A percentile compares a stretch with the other conserved stretches of the same genome.
Evolutionary conservation across 1,140 invertebrate genomes (phyloP).

Genomic region (Cheumatopsyche charites): DNA sequence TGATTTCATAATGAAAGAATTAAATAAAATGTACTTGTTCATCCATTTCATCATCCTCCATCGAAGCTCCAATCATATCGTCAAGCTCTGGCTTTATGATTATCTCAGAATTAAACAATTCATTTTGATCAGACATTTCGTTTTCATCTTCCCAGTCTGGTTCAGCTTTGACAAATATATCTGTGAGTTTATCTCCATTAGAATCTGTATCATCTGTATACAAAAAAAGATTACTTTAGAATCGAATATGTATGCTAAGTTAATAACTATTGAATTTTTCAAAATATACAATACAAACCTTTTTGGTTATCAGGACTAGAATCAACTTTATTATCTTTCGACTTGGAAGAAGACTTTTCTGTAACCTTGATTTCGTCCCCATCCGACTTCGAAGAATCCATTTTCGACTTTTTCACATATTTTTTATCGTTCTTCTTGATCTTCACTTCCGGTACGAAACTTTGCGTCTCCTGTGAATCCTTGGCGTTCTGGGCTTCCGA

Average conservation of each 20-base stretch:
- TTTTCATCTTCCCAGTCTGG: constrained; percentile 70
- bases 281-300: constrained; percentile 30
- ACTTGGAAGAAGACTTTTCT: constrained; percentile 53
- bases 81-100: constrained; percentile 62
- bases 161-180: constrained; percentile 69
- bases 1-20: too few relatives aligned
- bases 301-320: neutral
- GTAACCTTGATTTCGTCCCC: constrained; percentile 43
- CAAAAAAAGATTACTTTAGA: neutral
- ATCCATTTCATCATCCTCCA: constrained; percentile 53
- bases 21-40: constrained; percentile 44
- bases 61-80: constrained; percentile 55
- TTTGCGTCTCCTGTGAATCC: constrained; percentile 31
- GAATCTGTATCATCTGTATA: constrained; percentile 40
- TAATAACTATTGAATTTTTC: neutral
- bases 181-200: constrained; percentile 42
- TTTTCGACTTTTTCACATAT: constrained; percentile 58
- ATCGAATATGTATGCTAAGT: too few relatives aligned
- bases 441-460: constrained; percentile 34
- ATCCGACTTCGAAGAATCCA: constrained; percentile 50
- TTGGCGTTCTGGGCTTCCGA: constrained; percentile 30
- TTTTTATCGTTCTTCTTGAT: constrained; percentile 53
- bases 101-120: constrained; percentile 61
- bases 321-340: constrained; percentile 48
- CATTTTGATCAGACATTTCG: constrained; percentile 53